Evolutionary conservation across 1,140 invertebrate genomes (phyloP).

Genomic region (Zaprionus tsacasi): DNA sequence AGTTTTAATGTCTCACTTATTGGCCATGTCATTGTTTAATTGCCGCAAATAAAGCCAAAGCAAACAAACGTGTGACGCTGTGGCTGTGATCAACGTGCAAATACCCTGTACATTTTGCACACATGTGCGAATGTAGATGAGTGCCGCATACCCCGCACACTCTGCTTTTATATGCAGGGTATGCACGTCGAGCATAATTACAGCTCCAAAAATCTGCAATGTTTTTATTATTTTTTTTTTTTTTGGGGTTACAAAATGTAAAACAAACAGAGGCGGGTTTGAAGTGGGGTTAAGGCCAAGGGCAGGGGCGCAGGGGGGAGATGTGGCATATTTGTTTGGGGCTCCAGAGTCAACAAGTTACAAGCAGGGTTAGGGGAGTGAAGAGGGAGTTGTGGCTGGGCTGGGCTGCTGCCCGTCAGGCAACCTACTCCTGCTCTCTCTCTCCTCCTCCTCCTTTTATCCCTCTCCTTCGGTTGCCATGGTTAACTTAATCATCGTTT

Average conservation of each 20-base stretch:
- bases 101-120: neutral
- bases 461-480: neutral
- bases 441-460: neutral
- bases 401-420: neutral
- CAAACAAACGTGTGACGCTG: neutral
- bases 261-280: neutral
- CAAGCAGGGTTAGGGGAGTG: neutral
- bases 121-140: neutral
- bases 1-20: slow-evolving; percentile 30
- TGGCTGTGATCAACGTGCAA: neutral
- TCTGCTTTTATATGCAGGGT: neutral
- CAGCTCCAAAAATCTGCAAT: neutral
- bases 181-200: neutral
- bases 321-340: slow-evolving; percentile 30
- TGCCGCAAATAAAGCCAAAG: slow-evolving; percentile 5
- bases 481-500: slow-evolving; percentile 14
- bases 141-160: neutral
- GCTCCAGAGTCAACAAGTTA: slow-evolving; percentile 32
- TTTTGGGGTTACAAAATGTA: neutral
- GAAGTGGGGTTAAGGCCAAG: too few relatives aligned
- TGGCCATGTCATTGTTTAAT: slow-evolving; percentile 29
- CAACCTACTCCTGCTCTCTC: neutral
- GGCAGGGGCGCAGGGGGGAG: neutral
- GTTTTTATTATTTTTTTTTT: neutral
- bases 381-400: too few relatives aligned